Percentiles rank a stretch among this genome's conserved stretches.
Evolutionary conservation across 2,797 vertebrate species (phyloP).

Genomic region (Tadarida brasiliensis): DNA sequence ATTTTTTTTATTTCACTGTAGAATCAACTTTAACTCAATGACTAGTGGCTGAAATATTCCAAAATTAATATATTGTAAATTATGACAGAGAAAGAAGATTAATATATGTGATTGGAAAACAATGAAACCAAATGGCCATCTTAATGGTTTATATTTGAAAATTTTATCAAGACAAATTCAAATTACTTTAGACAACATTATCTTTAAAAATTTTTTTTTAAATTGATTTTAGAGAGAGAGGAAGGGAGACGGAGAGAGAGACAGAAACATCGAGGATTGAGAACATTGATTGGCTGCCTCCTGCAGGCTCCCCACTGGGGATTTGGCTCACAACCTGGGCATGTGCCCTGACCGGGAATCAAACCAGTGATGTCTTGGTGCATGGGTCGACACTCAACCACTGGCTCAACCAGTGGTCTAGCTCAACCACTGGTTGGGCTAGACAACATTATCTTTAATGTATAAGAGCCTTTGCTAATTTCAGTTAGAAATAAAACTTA

Average conservation of each 20-base stretch:
- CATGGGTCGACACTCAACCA: too few species aligned
- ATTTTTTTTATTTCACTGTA: background rate
- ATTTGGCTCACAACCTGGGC: too few species aligned
- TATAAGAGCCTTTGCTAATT: background rate
- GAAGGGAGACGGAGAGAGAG: too few species aligned
- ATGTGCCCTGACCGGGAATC: too few species aligned
- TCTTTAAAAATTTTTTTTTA: background rate
- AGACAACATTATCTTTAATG: conserved; percentile 7
- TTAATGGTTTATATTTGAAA: background rate
- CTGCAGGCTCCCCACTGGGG: too few species aligned
- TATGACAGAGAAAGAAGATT: background rate
- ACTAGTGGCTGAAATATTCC: background rate
- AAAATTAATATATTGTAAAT: background rate
- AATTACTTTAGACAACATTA: conserved; percentile 23
- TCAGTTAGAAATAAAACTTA: background rate
- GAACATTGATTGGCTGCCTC: too few species aligned
- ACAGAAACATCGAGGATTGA: too few species aligned
- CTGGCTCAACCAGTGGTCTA: too few species aligned
- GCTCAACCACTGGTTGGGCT: too few species aligned
- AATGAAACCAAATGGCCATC: conserved; percentile 2
- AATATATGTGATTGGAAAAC: background rate
- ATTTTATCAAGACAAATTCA: conserved; percentile 11
- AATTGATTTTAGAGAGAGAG: too few species aligned
- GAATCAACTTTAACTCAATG: background rate
- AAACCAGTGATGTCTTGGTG: too few species aligned